Evolutionary conservation across 2,888 invertebrate species (phyloP).

Genomic region (Spicauda simplicius): DNA sequence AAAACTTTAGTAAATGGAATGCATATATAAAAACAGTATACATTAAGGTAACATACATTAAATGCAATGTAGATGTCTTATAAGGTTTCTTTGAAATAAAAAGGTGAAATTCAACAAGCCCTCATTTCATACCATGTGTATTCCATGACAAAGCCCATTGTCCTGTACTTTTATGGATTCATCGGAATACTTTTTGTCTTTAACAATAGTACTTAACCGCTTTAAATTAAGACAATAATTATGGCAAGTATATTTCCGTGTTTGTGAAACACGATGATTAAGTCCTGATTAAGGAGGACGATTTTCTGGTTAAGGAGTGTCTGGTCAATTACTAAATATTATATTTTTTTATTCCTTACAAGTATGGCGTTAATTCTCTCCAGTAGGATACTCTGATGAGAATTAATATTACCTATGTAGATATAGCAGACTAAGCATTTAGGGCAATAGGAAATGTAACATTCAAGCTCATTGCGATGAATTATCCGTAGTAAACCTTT

Average conservation of each 20-base stretch:
- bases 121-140: constrained; percentile 18
- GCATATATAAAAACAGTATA: too few species aligned
- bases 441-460: too few species aligned
- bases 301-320: neutral
- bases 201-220: constrained; percentile 19
- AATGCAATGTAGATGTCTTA: neutral
- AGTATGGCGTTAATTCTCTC: too few species aligned
- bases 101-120: constrained; percentile 29
- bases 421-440: too few species aligned
- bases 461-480: too few species aligned
- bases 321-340: neutral
- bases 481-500: too few species aligned
- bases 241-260: neutral
- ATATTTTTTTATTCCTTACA: too few species aligned
- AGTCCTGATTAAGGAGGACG: too few species aligned
- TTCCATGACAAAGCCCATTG: constrained; percentile 27
- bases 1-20: too few species aligned
- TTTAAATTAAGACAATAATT: constrained; percentile 1
- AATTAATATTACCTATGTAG: too few species aligned
- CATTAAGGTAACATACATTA: neutral
- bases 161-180: constrained; percentile 32
- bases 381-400: too few species aligned
- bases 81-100: constrained; percentile 21
- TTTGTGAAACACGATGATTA: neutral
- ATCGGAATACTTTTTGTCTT: neutral